Evolutionary conservation across 2,888 invertebrate genomes (phyloP), one percentile per base, ranked within the genome.

Genomic region (Octonoba sinensis): DNA sequence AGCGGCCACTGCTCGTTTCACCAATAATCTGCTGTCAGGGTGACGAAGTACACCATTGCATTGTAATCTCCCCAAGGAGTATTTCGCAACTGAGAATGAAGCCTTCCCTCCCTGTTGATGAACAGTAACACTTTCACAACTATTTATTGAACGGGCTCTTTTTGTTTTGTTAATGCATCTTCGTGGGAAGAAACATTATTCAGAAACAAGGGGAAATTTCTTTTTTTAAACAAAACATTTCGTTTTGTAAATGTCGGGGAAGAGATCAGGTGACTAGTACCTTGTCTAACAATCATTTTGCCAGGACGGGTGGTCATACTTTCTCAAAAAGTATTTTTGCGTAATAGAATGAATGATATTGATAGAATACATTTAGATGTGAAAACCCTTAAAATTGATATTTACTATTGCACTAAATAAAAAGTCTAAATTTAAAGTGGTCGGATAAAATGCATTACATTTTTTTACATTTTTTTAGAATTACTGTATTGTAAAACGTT

Each of bases 1-100:
- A 73, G 73, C 54, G 64, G 54, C 71, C 27, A 62, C 57, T 69
- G 46, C 49, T 56, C 76, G 79, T 69, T 81, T 47, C 69, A 49
- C 70, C 81, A 82, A 82, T 82, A 82, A 75, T 82, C 74, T 82
- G 74, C 81, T 82, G 81, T 82, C 81, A 82, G 27, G 54, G 81
- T 82, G 81, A 82, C 81, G 81, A 65, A 82, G 74, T 82, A 62
- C 65, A 57, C 81, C 81, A 82, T 82, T 75, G 74, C 70, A 62
- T 59, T 49, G 75, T 82, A 82, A 82, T 82, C 81, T 70, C 57
- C 70, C 70, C 62, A 47, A 47, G 70, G 64, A 47, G 46, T 13
- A 18, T 51, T 56, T 60, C 46, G 22, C 70, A 64, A 64, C 70
- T 70, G 76, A 77, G 76, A 22, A 56, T 65, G 27, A 22, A 16